Conservation (phyloP, 2,113 vertebrate species). For the Mobula birostris region DNA sequence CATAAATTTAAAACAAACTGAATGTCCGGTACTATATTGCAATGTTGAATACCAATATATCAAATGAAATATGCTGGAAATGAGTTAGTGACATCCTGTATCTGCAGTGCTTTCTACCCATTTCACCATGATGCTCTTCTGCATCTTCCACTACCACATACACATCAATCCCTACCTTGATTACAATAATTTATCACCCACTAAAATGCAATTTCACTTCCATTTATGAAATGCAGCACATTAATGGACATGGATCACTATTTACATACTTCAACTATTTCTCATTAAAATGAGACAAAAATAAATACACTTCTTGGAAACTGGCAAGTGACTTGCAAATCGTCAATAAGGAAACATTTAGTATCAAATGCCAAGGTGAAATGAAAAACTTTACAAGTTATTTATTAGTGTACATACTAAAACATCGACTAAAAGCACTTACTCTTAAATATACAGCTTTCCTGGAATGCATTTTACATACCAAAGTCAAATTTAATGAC, state of each 20-base stretch:
- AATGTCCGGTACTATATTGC: too few relatives aligned
- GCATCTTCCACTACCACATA: neutral
- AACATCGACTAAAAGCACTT: slow-evolving; percentile 27
- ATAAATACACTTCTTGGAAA: neutral
- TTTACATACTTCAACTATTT: neutral
- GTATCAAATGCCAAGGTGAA: neutral
- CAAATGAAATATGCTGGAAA: too few relatives aligned
- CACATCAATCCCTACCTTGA: too few relatives aligned
- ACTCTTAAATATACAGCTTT: slow-evolving; percentile 20
- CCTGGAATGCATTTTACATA: slow-evolving; percentile 12
- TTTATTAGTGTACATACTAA: slow-evolving; percentile 34
- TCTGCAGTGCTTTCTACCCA: neutral
- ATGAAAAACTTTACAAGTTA: neutral
- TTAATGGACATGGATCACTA: neutral
- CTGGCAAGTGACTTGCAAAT: neutral
- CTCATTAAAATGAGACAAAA: too few relatives aligned
- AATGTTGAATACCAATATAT: too few relatives aligned
- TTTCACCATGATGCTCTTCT: neutral
- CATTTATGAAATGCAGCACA: neutral
- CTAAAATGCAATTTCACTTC: neutral
- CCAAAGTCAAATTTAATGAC: slow-evolving; percentile 11
- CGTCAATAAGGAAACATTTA: slow-evolving; percentile 13
- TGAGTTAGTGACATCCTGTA: too few relatives aligned
- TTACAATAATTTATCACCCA: too few relatives aligned
- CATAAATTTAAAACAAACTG: too few relatives aligned